phyloP scores from a whole-genome alignment of 1,140 invertebrate genomes.

The Apis mellifera region DNA sequence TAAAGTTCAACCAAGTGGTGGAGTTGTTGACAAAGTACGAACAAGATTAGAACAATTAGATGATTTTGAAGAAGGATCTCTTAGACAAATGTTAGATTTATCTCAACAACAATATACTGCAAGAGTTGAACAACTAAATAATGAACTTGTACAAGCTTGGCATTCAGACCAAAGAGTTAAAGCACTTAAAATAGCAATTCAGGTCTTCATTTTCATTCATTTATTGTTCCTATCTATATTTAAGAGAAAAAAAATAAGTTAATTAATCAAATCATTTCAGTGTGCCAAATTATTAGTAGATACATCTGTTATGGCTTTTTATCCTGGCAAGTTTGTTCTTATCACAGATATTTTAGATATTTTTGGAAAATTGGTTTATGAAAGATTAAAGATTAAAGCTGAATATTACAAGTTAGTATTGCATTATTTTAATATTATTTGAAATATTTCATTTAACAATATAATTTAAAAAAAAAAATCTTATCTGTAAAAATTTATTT shows the following conservation, averaged over 20 bases:
- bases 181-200: slow-evolving; percentile 97
- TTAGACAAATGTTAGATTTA: slow-evolving; percentile 93
- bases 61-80: slow-evolving; percentile 95
- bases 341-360: slow-evolving; percentile 97
- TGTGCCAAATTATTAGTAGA: slow-evolving; percentile 96
- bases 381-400: slow-evolving; percentile 91
- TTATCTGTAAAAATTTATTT: no score
- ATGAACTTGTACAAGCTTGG: slow-evolving; percentile 95
- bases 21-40: slow-evolving; percentile 94
- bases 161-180: slow-evolving; percentile 96
- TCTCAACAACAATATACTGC: slow-evolving; percentile 95
- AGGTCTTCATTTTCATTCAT: slow-evolving; percentile 79
- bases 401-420: slow-evolving; percentile 83
- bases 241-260: not conserved
- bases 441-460: not conserved
- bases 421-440: not conserved
- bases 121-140: slow-evolving; percentile 94
- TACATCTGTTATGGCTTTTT: slow-evolving; percentile 94
- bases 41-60: slow-evolving; percentile 96
- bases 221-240: slow-evolving; percentile 21
- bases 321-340: slow-evolving; percentile 98
- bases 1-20: slow-evolving; percentile 86
- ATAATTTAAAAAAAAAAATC: no score
- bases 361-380: slow-evolving; percentile 96
- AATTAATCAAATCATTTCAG: slow-evolving; percentile 80